A percentile compares a stretch with the other conserved stretches of the same genome.
Evolutionary conservation across 2,888 invertebrate species (phyloP).

Genomic region (Limnephilus auricula): DNA sequence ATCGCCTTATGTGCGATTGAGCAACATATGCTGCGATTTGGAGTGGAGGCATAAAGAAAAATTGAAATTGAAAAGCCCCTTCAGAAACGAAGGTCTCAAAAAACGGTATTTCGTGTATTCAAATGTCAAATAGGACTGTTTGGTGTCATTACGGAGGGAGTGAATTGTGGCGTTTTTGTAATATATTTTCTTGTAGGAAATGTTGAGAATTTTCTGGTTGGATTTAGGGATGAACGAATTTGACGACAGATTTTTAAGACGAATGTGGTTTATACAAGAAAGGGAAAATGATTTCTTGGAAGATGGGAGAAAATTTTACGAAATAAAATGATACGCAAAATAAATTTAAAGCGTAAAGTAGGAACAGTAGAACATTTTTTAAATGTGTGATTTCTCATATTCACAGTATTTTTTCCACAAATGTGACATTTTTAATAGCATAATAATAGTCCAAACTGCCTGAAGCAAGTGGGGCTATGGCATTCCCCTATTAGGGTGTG

Average conservation of each 20-base stretch:
- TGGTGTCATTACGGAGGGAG: not conserved
- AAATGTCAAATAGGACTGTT: constrained; percentile 2
- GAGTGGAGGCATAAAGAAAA: not conserved
- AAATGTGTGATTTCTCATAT: not conserved
- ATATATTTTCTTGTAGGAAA: not conserved
- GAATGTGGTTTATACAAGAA: not conserved
- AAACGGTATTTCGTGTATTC: not conserved
- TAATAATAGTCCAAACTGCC: too few species aligned
- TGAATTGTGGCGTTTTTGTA: not conserved
- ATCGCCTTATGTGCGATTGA: constrained; percentile 51
- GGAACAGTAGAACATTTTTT: too few species aligned
- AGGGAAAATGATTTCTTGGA: not conserved
- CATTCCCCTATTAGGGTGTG: too few species aligned
- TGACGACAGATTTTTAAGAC: not conserved
- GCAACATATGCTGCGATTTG: constrained; percentile 48
- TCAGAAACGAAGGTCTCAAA: not conserved
- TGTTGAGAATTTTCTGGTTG: not conserved
- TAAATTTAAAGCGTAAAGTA: not conserved
- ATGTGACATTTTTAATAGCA: too few species aligned
- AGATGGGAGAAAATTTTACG: not conserved
- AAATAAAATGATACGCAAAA: too few species aligned
- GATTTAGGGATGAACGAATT: not conserved
- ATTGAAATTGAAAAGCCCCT: not conserved
- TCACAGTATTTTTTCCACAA: too few species aligned
- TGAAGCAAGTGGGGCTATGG: too few species aligned